These are phyloP conservation scores for Mugil cephalus DNA, from an alignment of 2,113 vertebrate species.

Conservation along the genomic window DNA sequence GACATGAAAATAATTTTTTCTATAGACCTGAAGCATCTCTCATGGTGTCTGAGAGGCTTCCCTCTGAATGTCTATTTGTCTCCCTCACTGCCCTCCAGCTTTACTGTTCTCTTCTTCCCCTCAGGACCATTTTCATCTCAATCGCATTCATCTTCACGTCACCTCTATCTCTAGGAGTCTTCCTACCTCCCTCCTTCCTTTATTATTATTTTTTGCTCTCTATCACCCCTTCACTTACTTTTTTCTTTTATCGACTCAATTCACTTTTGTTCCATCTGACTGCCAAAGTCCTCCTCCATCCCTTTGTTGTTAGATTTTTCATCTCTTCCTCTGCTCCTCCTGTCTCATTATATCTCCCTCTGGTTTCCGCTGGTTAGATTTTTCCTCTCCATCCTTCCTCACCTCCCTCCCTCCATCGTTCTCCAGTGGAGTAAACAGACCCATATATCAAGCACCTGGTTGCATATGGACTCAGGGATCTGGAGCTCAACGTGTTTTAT, in stretches of 20 bases:
- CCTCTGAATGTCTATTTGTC: neutral
- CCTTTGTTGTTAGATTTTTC: neutral
- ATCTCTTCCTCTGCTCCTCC: neutral
- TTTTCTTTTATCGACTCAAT: neutral
- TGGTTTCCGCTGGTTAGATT: neutral
- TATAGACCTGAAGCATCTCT: constrained; percentile 21
- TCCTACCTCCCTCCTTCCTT: constrained; percentile 1
- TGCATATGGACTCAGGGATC: constrained; percentile 32
- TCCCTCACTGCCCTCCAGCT: neutral
- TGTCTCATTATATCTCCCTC: constrained; percentile 5
- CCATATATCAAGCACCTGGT: constrained; percentile 29
- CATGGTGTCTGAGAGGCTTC: neutral
- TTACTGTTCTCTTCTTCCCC: neutral
- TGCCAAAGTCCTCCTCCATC: neutral
- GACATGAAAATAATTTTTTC: constrained; percentile 20
- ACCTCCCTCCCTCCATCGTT: neutral
- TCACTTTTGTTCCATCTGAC: neutral
- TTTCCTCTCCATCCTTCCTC: neutral
- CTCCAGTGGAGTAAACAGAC: constrained; percentile 1
- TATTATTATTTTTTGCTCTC: neutral
- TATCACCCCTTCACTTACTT: neutral
- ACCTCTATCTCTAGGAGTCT: neutral
- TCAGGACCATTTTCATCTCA: constrained; percentile 6
- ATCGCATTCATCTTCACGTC: neutral
- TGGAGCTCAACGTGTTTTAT: constrained; percentile 2